Base-by-base conservation (phyloP, 2,797 vertebrate species). In the Ptychadena robeensis region DNA sequence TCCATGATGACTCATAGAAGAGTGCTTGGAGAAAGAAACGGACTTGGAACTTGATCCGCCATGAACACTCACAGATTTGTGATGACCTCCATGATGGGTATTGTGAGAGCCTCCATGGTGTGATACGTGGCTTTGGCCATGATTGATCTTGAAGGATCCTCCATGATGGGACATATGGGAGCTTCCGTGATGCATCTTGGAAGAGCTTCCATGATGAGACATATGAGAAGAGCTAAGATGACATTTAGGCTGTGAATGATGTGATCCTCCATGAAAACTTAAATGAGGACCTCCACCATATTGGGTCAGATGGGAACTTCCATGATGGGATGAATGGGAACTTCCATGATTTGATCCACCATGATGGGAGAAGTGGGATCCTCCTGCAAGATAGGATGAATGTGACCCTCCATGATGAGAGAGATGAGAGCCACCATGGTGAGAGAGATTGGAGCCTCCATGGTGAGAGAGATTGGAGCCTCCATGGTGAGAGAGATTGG, bases 1-100 rank as follows among this genome's bases (percentile, higher is more conserved):
- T 61, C 86, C 88, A 1, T 92, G 87, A 82, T 91, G 87, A 67
- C 32, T 73, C 30, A 28, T 61, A 53, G 80, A 75, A 7, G 64
- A 15, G 3, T 75, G 72, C 38, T 75, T 75, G 27, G 80, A 82
- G 61, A 75, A 82, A 59, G 80, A 75, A 22, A 61, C 35, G 25
- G 57, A 25, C 27, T 82, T 82, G 61, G 25, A 68, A 22, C 63
- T 67, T 68, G 72, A 74, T 37, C 80, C 72, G n/a, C 48, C 35
- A 75, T 75, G 72, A 11, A 10, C 7, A 69, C 72, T 69, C 25
- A 7, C 10, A 59, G 77, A 34, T 70, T 69, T 73, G 32, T 30
- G 38, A 27, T 81, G 40, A 18, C 71, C 30, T 59, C 69, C 69
- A 81, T 71, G 32, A 38, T 80, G 48, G 22, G 61, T 30, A 2